phyloP scores from a whole-genome alignment of 2,888 invertebrate species.

The Entomobrya multifasciata region DNA sequence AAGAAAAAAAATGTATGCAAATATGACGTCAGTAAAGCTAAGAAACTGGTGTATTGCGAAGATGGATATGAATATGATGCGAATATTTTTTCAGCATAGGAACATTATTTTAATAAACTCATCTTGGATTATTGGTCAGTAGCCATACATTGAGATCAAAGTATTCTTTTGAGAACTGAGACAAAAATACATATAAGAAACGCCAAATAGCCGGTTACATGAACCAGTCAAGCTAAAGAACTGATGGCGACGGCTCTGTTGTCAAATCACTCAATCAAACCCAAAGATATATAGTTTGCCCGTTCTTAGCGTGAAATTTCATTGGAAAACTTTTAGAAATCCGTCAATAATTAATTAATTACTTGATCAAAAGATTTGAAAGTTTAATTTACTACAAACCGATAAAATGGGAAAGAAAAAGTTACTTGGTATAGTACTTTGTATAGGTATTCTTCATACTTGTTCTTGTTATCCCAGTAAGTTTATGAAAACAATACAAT shows the following conservation, averaged over 20 bases:
- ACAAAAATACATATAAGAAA: conserved; percentile 29
- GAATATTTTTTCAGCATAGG: conserved; percentile 4
- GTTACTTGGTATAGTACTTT: conserved; percentile 30
- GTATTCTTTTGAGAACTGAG: no score
- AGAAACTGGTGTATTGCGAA: neutral
- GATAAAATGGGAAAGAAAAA: conserved; percentile 48
- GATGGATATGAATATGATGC: neutral
- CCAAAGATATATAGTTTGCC: neutral
- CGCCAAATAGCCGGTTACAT: conserved; percentile 33
- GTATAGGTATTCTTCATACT: conserved; percentile 25
- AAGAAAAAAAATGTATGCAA: conserved; percentile 10
- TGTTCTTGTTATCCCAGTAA: conserved; percentile 45
- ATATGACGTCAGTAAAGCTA: conserved; percentile 17
- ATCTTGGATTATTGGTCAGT: neutral
- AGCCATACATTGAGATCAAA: neutral
- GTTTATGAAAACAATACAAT: neutral
- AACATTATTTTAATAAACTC: neutral
- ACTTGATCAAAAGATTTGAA: no score
- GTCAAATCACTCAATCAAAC: neutral
- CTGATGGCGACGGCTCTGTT: neutral
- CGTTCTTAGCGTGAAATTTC: neutral
- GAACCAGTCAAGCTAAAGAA: conserved; percentile 35
- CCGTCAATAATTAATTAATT: neutral
- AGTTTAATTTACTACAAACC: neutral
- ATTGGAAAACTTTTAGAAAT: neutral